phyloP scores from a whole-genome alignment of 2,113 vertebrate genomes.

The Corythornis vintsioides region DNA sequence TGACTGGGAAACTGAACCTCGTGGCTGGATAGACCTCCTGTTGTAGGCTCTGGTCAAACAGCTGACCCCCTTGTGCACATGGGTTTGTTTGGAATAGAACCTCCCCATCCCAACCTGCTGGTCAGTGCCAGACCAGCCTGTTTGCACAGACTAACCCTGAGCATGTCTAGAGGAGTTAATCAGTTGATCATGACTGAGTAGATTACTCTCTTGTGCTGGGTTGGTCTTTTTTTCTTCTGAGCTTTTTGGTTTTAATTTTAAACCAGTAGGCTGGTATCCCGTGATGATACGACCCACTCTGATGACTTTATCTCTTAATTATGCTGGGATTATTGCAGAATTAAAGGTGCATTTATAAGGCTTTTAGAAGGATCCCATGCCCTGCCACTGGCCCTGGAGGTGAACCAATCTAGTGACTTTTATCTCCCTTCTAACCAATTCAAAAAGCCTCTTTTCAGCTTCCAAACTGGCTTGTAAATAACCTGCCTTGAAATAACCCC shows the following conservation, averaged over 20 bases:
- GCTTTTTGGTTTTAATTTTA: background rate
- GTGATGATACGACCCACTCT: background rate
- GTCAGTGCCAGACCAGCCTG: background rate
- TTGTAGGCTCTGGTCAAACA: background rate
- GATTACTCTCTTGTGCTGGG: background rate
- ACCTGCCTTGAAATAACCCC: background rate
- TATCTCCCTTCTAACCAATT: background rate
- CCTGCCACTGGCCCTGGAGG: background rate
- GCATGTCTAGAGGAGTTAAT: accelerated
- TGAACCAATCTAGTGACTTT: background rate
- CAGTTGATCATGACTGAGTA: background rate
- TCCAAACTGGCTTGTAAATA: background rate
- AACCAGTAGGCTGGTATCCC: background rate
- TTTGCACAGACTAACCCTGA: background rate
- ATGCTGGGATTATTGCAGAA: background rate
- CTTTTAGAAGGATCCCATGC: background rate
- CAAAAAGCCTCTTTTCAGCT: background rate
- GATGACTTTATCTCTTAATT: background rate
- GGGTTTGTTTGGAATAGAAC: background rate
- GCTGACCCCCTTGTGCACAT: accelerated
- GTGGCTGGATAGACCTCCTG: background rate
- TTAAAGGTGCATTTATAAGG: background rate
- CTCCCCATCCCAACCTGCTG: background rate
- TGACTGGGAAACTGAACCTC: background rate
- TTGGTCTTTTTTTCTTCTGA: background rate